Percentiles rank a stretch among this genome's conserved stretches.
phyloP scores from a whole-genome alignment of 2,888 invertebrate species.

The Pseudococcus jackbeardsleyi region DNA sequence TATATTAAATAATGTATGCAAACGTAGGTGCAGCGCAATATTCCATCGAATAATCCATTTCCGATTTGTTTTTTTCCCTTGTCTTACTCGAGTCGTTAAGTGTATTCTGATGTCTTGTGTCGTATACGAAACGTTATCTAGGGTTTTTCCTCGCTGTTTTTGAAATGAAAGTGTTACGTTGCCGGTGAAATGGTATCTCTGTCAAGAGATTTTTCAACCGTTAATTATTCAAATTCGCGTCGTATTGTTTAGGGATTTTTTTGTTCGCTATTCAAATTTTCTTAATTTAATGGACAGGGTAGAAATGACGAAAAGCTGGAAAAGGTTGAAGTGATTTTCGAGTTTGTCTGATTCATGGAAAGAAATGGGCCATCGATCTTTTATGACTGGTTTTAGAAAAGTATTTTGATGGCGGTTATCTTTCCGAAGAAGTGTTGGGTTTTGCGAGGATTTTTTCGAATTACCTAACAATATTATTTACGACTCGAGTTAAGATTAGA shows the following conservation, averaged over 20 bases:
- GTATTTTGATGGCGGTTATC: too few species aligned
- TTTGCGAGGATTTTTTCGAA: too few species aligned
- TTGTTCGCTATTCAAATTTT: background rate
- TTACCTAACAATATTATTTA: too few species aligned
- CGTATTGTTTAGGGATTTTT: conserved; percentile 9
- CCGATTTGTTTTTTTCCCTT: conserved; percentile 9
- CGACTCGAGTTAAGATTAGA: too few species aligned
- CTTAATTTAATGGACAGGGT: conserved; percentile 14
- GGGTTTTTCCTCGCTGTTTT: conserved; percentile 14
- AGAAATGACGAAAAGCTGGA: background rate
- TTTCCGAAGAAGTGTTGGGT: too few species aligned
- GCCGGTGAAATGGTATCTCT: conserved; percentile 1
- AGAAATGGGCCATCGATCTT: too few species aligned
- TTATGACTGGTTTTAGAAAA: too few species aligned
- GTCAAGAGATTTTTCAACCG: conserved; percentile 38
- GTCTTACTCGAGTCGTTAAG: conserved; percentile 42
- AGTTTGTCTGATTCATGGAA: too few species aligned
- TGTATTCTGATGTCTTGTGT: conserved; percentile 43
- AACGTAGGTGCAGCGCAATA: background rate
- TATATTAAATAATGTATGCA: conserved; percentile 45
- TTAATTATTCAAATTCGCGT: conserved; percentile 24
- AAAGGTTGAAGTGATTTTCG: background rate
- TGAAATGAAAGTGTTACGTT: conserved; percentile 26
- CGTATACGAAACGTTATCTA: conserved; percentile 36
- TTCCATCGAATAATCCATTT: conserved; percentile 49